Evolutionary conservation across 2,113 vertebrate genomes (phyloP).

Genomic region (Rattus rattus): DNA sequence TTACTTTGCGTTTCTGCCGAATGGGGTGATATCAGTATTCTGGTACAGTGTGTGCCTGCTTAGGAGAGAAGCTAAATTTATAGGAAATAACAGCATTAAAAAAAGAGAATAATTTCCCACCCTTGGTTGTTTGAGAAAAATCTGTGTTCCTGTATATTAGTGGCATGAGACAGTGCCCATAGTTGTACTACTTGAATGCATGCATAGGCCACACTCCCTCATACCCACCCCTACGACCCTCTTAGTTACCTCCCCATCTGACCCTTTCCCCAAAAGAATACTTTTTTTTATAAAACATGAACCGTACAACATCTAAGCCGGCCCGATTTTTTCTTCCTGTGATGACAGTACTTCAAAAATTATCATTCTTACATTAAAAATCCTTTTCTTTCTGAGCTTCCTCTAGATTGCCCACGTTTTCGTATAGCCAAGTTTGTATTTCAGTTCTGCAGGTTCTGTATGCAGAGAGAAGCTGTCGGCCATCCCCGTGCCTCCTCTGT

Average conservation of each 20-base stretch:
- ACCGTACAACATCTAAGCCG: too few species aligned
- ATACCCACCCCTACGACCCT: background rate
- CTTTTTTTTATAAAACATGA: background rate
- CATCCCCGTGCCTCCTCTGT: background rate
- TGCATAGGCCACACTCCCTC: background rate
- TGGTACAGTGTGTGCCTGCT: conserved; percentile 3
- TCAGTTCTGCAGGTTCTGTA: background rate
- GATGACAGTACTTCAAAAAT: background rate
- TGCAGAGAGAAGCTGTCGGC: background rate
- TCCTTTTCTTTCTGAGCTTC: conserved; percentile 9
- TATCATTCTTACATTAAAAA: background rate
- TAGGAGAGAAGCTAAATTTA: conserved; percentile 36
- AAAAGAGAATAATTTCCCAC: background rate
- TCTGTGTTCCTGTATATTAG: background rate
- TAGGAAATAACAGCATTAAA: background rate
- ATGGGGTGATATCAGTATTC: background rate
- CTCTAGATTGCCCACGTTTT: background rate
- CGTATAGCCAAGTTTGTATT: background rate
- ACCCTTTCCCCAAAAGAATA: background rate
- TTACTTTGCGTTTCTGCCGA: too few species aligned
- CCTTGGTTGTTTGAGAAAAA: background rate
- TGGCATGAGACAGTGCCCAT: background rate
- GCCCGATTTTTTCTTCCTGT: conserved; percentile 12
- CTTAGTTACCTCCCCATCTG: background rate
- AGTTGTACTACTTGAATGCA: background rate